phyloP scores from a whole-genome alignment of 1,140 invertebrate species.

The Meloidogyne chitwoodi region DNA sequence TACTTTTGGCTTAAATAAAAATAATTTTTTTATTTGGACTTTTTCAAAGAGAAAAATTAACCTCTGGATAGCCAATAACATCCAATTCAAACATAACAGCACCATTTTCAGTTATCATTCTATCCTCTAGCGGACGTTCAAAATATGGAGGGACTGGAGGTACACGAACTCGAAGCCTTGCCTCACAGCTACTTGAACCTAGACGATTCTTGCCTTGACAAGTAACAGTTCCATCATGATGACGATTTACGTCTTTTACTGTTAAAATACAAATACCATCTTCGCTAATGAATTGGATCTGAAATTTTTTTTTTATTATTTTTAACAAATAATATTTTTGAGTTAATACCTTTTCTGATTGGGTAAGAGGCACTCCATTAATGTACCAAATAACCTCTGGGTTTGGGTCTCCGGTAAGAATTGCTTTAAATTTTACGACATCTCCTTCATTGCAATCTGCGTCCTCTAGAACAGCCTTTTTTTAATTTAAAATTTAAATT shows the following conservation, averaged over 20 bases:
- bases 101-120: constrained; percentile 48
- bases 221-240: constrained; percentile 59
- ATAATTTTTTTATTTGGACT: constrained; percentile 35
- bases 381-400: constrained; percentile 67
- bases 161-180: constrained; percentile 47
- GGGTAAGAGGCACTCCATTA: constrained; percentile 62
- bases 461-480: constrained; percentile 56
- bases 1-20: constrained; percentile 16
- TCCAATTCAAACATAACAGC: constrained; percentile 55
- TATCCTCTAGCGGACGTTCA: constrained; percentile 52
- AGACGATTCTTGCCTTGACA: constrained; percentile 56
- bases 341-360: constrained; percentile 49
- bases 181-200: constrained; percentile 50
- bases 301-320: too few species aligned
- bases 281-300: constrained; percentile 52
- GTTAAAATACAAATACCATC: constrained; percentile 59
- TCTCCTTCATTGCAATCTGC: constrained; percentile 60
- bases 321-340: too few species aligned
- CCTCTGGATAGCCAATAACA: constrained; percentile 60
- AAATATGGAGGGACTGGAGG: constrained; percentile 53
- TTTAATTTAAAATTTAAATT: background rate
- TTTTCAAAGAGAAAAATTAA: constrained; percentile 26
- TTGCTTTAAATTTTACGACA: constrained; percentile 56
- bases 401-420: constrained; percentile 74
- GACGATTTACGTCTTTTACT: constrained; percentile 56